These are phyloP conservation scores for Dromaius novaehollandiae DNA, from an alignment of 2,113 vertebrate genomes.

Conservation along the genomic window DNA sequence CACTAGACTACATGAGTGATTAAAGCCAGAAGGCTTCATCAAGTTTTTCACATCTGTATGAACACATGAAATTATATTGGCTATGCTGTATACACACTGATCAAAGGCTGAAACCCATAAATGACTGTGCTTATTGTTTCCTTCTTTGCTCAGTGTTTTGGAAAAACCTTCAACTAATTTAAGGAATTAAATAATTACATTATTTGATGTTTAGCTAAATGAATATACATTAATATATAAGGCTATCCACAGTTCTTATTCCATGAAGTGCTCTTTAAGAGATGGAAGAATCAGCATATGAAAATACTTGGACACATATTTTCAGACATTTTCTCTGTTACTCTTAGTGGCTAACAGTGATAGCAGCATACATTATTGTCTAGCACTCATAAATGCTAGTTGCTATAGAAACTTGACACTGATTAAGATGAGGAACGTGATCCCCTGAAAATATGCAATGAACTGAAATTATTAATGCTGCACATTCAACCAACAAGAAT, in stretches of 20 bases:
- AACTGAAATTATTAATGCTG: background rate
- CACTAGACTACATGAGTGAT: background rate
- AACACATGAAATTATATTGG: background rate
- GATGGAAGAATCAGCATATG: background rate
- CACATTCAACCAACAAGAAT: background rate
- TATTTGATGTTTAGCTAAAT: background rate
- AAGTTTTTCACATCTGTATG: background rate
- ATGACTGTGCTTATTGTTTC: background rate
- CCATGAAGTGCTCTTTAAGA: background rate
- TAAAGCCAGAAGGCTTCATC: background rate
- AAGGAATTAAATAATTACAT: background rate
- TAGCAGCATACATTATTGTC: background rate
- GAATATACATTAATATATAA: background rate
- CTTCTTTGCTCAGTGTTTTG: background rate
- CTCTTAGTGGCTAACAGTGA: background rate
- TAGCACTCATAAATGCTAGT: background rate
- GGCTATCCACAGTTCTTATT: background rate
- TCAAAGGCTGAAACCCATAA: background rate
- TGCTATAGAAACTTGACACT: slow-evolving; percentile 17
- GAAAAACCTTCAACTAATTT: background rate
- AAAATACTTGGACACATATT: background rate
- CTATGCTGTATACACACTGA: background rate
- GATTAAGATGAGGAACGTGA: background rate
- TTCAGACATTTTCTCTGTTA: background rate
- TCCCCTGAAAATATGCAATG: background rate